Evolutionary conservation across 2,113 vertebrate genomes (phyloP).

Genomic region (Ctenomys sociabilis): DNA sequence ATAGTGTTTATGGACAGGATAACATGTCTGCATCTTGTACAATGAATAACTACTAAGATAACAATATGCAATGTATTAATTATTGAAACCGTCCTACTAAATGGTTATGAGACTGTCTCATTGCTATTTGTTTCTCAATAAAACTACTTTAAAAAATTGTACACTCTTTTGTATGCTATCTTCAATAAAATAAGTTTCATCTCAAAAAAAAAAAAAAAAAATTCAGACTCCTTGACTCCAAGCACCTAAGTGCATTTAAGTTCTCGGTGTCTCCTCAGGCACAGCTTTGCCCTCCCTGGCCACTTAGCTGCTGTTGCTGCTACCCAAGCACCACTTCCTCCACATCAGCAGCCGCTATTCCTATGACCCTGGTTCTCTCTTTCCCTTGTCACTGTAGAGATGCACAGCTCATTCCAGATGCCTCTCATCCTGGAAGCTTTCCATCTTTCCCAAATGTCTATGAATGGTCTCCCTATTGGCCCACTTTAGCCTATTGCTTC

Average conservation of each 20-base stretch:
- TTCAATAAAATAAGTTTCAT: too few relatives aligned
- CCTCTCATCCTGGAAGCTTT: not conserved
- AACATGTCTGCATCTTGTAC: too few relatives aligned
- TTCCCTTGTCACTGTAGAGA: not conserved
- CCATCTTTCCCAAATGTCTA: not conserved
- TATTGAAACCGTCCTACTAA: too few relatives aligned
- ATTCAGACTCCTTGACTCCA: not conserved
- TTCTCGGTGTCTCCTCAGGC: fast-evolving
- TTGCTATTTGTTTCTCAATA: too few relatives aligned
- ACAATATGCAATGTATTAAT: too few relatives aligned
- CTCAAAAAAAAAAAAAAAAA: too few relatives aligned
- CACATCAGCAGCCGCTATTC: fast-evolving
- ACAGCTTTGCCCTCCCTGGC: not conserved
- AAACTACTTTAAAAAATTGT: too few relatives aligned
- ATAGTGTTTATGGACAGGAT: too few relatives aligned
- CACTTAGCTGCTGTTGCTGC: fast-evolving
- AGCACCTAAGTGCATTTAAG: not conserved
- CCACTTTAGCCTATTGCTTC: too few relatives aligned
- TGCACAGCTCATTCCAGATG: not conserved
- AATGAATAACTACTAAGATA: too few relatives aligned
- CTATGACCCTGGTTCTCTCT: not conserved
- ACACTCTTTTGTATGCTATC: too few relatives aligned
- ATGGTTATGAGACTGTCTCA: too few relatives aligned
- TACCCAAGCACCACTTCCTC: fast-evolving
- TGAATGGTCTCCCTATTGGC: not conserved